phyloP scores from a whole-genome alignment of 2,797 vertebrate genomes.

The Lemur catta region DNA sequence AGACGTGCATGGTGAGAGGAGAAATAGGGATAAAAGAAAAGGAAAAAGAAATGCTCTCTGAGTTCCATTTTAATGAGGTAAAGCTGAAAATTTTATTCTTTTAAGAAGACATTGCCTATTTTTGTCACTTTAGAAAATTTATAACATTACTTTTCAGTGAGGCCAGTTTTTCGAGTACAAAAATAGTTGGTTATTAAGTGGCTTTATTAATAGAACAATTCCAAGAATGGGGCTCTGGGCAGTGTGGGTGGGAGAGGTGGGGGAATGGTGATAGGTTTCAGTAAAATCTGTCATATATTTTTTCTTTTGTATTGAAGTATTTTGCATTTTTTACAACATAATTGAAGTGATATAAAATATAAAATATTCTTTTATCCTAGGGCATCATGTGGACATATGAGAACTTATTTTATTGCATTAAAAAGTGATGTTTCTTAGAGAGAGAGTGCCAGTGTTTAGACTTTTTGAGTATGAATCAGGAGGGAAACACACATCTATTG shows the following conservation, averaged over 20 bases:
- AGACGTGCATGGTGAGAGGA: not conserved
- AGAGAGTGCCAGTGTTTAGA: not conserved
- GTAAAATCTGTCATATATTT: not conserved
- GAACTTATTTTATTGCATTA: not conserved
- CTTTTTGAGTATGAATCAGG: not conserved
- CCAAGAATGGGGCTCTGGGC: not conserved
- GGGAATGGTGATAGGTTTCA: not conserved
- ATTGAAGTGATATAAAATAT: not conserved
- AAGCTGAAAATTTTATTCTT: not conserved
- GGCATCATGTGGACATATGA: not conserved
- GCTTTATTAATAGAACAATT: not conserved
- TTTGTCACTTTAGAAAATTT: not conserved
- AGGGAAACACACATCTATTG: not conserved
- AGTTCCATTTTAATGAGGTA: conserved; percentile 47
- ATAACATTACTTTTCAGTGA: not conserved
- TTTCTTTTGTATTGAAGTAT: not conserved
- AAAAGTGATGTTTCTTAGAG: not conserved
- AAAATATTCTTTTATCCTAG: not conserved
- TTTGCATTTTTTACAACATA: not conserved
- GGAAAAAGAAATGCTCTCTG: conserved; percentile 33
- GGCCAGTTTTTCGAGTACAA: not conserved
- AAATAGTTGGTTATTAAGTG: not conserved
- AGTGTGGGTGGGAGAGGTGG: no score
- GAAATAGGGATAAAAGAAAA: not conserved
- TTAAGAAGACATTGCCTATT: not conserved